Evolutionary conservation across 2,797 vertebrate species (phyloP), one percentile per base, ranked within the genome.

Genomic region (Micropoecilia bifurca): DNA sequence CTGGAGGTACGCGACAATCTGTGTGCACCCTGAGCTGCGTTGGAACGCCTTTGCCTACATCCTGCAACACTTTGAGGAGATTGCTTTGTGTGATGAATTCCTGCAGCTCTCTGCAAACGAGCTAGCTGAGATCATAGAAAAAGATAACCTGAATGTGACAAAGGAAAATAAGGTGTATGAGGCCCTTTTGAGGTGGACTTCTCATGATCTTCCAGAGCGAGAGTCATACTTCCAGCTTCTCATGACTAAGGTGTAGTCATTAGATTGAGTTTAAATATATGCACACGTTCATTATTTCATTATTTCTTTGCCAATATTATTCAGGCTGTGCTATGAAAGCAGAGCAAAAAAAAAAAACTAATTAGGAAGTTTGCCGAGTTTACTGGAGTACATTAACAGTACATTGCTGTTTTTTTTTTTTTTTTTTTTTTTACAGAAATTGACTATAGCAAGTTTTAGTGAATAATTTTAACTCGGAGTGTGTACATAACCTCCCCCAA

Each of bases 141-240:
- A 93, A 79, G 97, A 97, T 0, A 90, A 96, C 46, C 95, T 98
- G 59, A 96, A 92, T 0, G 94, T 96, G 73, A 95, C 80, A 48
- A 83, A 92, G n/a, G 97, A 98, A 87, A 48, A 0, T 0, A 14
- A 12, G 0, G 87, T 61, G 73, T 93, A 7, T 3, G 83, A 93
- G 5, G 79, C 90, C 13, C 8, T 91, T 47, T 33, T 85, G 0
- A 59, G 16, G 0, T 95, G 92, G 93, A 89, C 92, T 2, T 0
- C 4, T 22, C 63, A 87, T 25, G 1, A 0, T 1, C 83, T 81
- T 0, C 47, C 78, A 41, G 48, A 88, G 3, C 66, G 88, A n/a
- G 73, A 71, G 41, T 3, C 0, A 8, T 53, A 88, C 73, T 22
- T 91, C 0, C 0, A 6, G 0, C 4, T 16, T 43, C 84, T 93